phyloP scores from a whole-genome alignment of 1,140 invertebrate species.

The Zaprionus davidi region DNA sequence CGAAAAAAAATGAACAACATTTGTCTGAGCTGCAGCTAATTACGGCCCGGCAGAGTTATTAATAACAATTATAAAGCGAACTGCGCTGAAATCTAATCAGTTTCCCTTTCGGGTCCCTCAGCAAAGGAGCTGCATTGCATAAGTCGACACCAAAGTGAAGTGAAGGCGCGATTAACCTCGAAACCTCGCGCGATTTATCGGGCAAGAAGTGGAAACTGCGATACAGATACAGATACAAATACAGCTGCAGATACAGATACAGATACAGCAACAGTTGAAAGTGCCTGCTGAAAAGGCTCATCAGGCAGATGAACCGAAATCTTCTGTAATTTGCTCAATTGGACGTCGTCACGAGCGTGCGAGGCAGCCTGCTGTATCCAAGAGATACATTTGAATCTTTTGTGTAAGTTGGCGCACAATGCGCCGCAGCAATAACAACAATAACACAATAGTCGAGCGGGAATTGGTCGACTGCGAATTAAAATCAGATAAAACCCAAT shows the following conservation, averaged over 20 bases:
- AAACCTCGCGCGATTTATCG: conserved; percentile 15
- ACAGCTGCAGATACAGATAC: conserved; percentile 8
- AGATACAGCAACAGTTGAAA: conserved; percentile 12
- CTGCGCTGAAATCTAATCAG: not conserved
- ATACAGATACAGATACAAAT: not conserved
- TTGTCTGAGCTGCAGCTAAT: conserved; percentile 2
- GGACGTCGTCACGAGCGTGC: conserved; percentile 46
- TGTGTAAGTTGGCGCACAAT: conserved; percentile 58
- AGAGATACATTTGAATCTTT: conserved; percentile 67
- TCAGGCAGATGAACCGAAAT: conserved; percentile 69
- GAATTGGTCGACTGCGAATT: conserved; percentile 29
- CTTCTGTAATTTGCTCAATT: conserved; percentile 81
- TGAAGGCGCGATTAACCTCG: conserved; percentile 42
- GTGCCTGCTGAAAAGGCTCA: conserved; percentile 61
- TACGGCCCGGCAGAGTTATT: not conserved
- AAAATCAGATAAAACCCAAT: conserved; percentile 56
- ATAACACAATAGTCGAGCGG: conserved; percentile 8
- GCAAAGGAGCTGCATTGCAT: conserved; percentile 42
- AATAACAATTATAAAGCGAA: not conserved
- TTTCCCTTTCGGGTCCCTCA: not conserved
- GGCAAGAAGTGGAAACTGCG: conserved; percentile 14
- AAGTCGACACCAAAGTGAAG: conserved; percentile 8
- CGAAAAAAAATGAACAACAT: not conserved
- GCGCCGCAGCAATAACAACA: conserved; percentile 20
- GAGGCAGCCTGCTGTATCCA: conserved; percentile 45